A percentile compares a stretch with the other conserved stretches of the same genome.
Evolutionary conservation across 2,113 vertebrate species (phyloP).

Genomic region (Coturnix japonica): DNA sequence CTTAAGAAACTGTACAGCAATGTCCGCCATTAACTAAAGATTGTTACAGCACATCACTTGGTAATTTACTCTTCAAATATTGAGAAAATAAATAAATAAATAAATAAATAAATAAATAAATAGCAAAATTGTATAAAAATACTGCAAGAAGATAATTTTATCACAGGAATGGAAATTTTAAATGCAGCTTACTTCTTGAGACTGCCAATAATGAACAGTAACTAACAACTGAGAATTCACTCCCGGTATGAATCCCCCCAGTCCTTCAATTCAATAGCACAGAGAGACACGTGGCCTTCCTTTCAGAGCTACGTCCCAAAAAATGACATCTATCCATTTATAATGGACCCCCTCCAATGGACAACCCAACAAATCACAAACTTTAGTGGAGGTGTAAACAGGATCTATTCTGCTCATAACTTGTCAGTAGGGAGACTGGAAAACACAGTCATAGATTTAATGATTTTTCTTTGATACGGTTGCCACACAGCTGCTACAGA

Average conservation of each 20-base stretch:
- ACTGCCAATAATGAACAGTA: neutral
- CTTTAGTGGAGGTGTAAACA: neutral
- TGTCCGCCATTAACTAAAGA: neutral
- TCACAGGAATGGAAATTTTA: neutral
- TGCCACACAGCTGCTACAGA: neutral
- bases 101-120: too few species aligned
- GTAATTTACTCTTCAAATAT: neutral
- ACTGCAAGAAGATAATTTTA: neutral
- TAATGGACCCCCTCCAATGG: neutral
- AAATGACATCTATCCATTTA: neutral
- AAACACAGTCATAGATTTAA: neutral
- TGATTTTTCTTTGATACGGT: neutral
- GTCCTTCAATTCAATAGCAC: neutral
- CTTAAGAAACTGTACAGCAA: neutral
- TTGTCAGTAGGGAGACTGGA: neutral
- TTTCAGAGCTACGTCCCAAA: neutral
- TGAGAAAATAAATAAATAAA: too few species aligned
- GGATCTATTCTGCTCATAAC: neutral
- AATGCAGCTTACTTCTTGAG: neutral
- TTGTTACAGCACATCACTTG: neutral
- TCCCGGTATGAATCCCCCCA: neutral
- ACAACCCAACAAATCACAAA: neutral
- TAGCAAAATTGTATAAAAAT: neutral
- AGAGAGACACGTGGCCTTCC: neutral
- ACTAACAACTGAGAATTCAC: neutral